Base-by-base conservation (phyloP, 2,888 invertebrate species). In the Metalampra italica region DNA sequence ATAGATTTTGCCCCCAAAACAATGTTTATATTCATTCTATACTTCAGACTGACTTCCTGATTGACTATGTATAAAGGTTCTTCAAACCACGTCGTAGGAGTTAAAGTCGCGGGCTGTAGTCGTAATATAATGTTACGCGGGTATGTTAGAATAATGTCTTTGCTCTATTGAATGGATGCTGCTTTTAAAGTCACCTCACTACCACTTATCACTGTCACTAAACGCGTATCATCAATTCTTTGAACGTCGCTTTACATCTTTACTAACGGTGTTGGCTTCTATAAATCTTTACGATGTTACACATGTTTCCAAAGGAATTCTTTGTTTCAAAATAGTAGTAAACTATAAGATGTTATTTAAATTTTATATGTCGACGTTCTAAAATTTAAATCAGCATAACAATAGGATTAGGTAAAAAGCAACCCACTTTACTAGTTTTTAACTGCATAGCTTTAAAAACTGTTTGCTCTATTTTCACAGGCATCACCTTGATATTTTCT, bases 191-290 rank as follows among this genome's bases (percentile, higher is more conserved):
- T 12, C 40, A 22, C 40, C 15, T 9, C 3, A 29, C 29, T 29
- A 29, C 29, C 29, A 29, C 32, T 34, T 43, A 32, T 43, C 43
- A 34, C 43, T 43, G 43, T 43, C 43, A 34, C 9, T 29, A 3
- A n/a, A 9, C 11, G 41, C n/a, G 29, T 42, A 42, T 54, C 54
- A 52, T 54, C 54, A 59, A 55, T 60, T 53, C 53, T 42, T 51
- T 45, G 48, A 37, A 52, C 50, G 53, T 49, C 53, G 56, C 56
- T 58, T 59, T 56, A 56, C 48, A 55, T 59, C 56, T 56, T 53
- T 47, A 49, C 46, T 42, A 47, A 47, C 42, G 34, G 30, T 12
- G 12, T 42, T 14, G 11, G 41, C n/a, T 29, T 42, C 9, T 42
- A 29, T 42, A 29, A 42, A 42, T 42, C 41, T 29, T n/a, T 42